A percentile compares a stretch with the other conserved stretches of the same genome.
These are phyloP conservation scores for Pogonomyrmex californicus DNA, from an alignment of 1,140 invertebrate genomes.

Conservation along the genomic window DNA sequence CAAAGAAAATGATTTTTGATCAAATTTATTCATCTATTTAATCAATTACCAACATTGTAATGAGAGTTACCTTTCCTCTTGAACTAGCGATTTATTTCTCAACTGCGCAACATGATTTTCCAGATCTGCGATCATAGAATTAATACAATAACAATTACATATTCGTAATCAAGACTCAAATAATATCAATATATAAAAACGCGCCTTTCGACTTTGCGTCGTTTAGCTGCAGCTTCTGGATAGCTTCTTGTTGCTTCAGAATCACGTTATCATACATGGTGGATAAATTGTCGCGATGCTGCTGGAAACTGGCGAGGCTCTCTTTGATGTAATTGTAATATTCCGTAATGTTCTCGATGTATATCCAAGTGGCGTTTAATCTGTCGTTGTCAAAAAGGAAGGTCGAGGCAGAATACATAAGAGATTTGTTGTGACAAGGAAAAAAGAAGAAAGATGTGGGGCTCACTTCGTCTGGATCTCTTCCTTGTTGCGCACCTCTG, in stretches of 20 bases:
- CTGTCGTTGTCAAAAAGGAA: conserved; percentile 39
- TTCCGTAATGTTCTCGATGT: conserved; percentile 57
- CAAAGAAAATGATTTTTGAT: conserved; percentile 12
- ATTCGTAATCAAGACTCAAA: neutral
- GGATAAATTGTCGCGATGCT: conserved; percentile 61
- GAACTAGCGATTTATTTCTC: conserved; percentile 33
- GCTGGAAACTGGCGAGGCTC: conserved; percentile 57
- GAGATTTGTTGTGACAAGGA: neutral
- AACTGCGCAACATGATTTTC: conserved; percentile 7
- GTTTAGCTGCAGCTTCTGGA: conserved; percentile 44
- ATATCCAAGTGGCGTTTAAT: conserved; percentile 65
- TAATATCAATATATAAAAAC: neutral
- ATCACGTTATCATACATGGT: conserved; percentile 51
- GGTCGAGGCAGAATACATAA: neutral
- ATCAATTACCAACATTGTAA: neutral
- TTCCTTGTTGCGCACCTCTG: conserved; percentile 29
- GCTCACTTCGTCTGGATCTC: conserved; percentile 63
- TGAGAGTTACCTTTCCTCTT: conserved; percentile 62
- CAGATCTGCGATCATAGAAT: conserved; percentile 39
- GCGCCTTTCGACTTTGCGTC: conserved; percentile 27
- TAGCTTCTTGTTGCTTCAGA: conserved; percentile 15
- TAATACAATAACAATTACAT: neutral
- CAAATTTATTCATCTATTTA: neutral
- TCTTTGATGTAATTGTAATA: conserved; percentile 68
- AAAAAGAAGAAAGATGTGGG: neutral